Evolutionary conservation across 2,113 vertebrate species (phyloP), one percentile per base, ranked within the genome.

Genomic region (Oxyura jamaicensis): DNA sequence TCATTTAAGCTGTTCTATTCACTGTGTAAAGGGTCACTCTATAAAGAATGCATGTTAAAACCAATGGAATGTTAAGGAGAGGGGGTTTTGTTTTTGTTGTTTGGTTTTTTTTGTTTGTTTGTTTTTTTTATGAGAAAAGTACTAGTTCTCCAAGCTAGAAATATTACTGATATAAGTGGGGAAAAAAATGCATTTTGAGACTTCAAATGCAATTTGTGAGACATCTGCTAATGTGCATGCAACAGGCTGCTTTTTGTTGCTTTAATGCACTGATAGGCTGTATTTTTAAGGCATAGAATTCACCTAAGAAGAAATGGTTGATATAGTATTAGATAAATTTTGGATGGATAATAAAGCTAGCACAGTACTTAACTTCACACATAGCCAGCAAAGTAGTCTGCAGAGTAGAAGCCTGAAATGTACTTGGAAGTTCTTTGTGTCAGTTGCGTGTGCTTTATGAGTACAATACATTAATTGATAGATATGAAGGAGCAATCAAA

Each of bases 391-490:
- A 88, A 48, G 67, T 79, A 80, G 44, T 72, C 60, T 83, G 67
- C 28, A 50, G 65, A 89, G n/a, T 41, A 42, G 67, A 46, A 94
- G 50, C 53, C 81, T 88, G 84, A 58, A 96, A 88, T 75, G 71
- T 66, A 15, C 80, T 8, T 76, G n/a, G 48, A 80, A 71, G 90
- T 94, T 88, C 59, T 93, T 89, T 76, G 68, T 2, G 42, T 94
- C 91, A 96, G 76, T 86, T 69, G 50, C 23, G 21, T 91, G 44
- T 97, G 82, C 90, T 97, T 97, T 97, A 97, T 92, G 89, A 86
- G 42, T 83, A 82, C 76, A 91, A 58, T 68, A 69, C 11, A 11
- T 88, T 96, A 96, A 97, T 94, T 95, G 95, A 97, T 94, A 95
- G 93, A 90, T 93, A 90, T 50, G 86, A 86, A 48, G 88, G 68